Evolutionary conservation across 1,140 invertebrate genomes (phyloP).

Genomic region (Sminthurinus signatus): DNA sequence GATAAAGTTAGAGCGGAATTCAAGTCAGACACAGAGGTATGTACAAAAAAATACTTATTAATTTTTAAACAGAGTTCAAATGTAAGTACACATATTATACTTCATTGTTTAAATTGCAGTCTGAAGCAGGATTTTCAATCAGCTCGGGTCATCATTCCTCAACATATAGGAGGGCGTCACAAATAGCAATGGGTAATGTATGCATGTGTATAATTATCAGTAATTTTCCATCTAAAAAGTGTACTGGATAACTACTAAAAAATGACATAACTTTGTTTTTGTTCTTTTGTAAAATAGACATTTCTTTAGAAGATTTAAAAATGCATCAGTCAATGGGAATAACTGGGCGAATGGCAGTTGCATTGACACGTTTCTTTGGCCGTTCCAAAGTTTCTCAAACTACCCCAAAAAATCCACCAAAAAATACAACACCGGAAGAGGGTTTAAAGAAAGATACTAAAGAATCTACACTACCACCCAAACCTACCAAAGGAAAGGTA

Average conservation of each 20-base stretch:
- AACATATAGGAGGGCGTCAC: slow-evolving; percentile 38
- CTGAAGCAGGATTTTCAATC: slow-evolving; percentile 41
- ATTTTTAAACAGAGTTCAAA: too few species aligned
- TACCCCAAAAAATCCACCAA: neutral
- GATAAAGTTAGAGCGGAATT: slow-evolving; percentile 49
- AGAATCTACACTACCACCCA: neutral
- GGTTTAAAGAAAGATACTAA: neutral
- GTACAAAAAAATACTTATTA: too few species aligned
- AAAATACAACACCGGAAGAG: neutral
- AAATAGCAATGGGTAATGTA: slow-evolving; percentile 38
- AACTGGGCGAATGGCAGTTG: slow-evolving; percentile 17
- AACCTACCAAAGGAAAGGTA: neutral
- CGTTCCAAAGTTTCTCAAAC: slow-evolving; percentile 23
- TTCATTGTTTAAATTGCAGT: too few species aligned
- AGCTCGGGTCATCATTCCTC: slow-evolving; percentile 29
- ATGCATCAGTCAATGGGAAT: slow-evolving; percentile 29
- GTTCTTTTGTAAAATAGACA: slow-evolving; percentile 12
- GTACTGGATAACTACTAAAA: neutral
- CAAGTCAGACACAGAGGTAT: slow-evolving; percentile 47
- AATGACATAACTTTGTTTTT: neutral
- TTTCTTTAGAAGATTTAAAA: slow-evolving; percentile 35
- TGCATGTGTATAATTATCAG: neutral
- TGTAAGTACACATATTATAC: too few species aligned
- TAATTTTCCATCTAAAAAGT: neutral
- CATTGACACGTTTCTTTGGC: slow-evolving; percentile 23